phyloP scores from a whole-genome alignment of 1,140 invertebrate species.

The Parapsyche elsis region DNA sequence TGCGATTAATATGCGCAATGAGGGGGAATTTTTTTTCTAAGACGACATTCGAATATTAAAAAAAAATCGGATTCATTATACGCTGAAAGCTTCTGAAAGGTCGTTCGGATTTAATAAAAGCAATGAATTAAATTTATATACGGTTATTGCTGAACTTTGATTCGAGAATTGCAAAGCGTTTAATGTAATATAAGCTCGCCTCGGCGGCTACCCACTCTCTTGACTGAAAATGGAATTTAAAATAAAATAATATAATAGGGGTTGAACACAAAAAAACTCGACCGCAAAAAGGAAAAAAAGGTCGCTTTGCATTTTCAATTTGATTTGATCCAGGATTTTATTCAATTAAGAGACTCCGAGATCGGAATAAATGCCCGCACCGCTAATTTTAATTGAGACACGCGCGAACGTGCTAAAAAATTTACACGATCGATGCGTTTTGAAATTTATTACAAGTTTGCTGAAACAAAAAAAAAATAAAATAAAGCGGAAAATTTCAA shows the following conservation, averaged over 20 bases:
- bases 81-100: no score
- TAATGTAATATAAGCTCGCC: no score
- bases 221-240: not conserved
- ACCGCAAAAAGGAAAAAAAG: not conserved
- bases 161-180: no score
- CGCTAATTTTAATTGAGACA: not conserved
- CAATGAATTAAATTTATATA: no score
- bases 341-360: conserved; percentile 31
- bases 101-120: no score
- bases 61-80: no score
- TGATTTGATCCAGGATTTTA: conserved; percentile 34
- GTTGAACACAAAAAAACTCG: not conserved
- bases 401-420: not conserved
- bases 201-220: no score
- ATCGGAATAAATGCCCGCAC: conserved; percentile 20
- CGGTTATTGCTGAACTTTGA: no score
- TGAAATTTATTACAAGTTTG: not conserved
- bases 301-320: conserved; percentile 36
- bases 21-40: not conserved
- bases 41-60: no score
- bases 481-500: not conserved
- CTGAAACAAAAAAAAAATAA: not conserved
- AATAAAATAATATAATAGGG: not conserved
- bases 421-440: not conserved
- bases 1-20: not conserved